Evolutionary conservation across 2,113 vertebrate species (phyloP).

Genomic region (Megaceryle maxima): DNA sequence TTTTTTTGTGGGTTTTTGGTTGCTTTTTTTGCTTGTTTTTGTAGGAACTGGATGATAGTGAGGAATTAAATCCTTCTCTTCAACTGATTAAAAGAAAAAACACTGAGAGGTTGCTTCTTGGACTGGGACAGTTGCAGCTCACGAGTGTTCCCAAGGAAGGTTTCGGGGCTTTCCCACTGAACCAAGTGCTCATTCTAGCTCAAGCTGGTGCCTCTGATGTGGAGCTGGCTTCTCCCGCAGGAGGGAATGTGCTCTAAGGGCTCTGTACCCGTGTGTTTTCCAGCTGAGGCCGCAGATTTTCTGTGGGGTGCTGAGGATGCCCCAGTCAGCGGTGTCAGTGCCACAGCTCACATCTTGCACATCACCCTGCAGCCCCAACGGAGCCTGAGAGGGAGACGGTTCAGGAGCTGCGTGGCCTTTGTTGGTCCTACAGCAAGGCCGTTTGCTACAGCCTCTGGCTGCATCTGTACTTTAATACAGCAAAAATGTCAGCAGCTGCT

Average conservation of each 20-base stretch:
- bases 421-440: background rate
- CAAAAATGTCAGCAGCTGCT: rapidly evolving
- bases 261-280: background rate
- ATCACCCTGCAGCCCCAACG: background rate
- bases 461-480: background rate
- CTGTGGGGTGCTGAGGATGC: background rate
- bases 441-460: background rate
- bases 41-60: background rate
- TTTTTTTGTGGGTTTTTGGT: too few species aligned
- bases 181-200: background rate
- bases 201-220: rapidly evolving
- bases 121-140: background rate
- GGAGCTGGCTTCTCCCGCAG: background rate
- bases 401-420: rapidly evolving
- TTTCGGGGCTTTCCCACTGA: background rate
- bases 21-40: background rate
- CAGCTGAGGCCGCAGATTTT: background rate
- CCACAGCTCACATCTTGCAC: background rate
- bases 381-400: background rate
- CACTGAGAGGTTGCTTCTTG: background rate
- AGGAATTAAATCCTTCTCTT: background rate
- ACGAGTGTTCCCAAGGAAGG: rapidly evolving
- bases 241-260: background rate
- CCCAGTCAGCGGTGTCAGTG: background rate
- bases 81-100: background rate